Percentiles rank a stretch among this genome's conserved stretches.
Conservation (phyloP, 1,140 invertebrate species). For the Drosophila serrata region DNA sequence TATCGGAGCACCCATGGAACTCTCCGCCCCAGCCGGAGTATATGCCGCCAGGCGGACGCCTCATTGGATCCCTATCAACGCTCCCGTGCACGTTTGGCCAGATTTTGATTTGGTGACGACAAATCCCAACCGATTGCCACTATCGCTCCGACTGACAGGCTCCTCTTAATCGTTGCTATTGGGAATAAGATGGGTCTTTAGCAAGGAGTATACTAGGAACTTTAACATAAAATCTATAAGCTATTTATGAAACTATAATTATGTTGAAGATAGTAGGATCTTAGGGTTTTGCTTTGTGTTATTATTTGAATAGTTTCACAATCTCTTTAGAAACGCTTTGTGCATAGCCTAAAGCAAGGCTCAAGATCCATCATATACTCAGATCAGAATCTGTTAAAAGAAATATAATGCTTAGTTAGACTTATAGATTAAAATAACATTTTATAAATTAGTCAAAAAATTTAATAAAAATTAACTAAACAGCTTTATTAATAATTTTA, state of each 20-base stretch:
- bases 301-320: no score
- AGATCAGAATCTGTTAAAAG: no score
- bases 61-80: conserved; percentile 64
- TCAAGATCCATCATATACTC: no score
- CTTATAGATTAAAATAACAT: no score
- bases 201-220: background rate
- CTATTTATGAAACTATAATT: background rate
- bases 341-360: background rate
- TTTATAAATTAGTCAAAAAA: background rate
- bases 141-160: conserved; percentile 20
- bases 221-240: background rate
- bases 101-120: conserved; percentile 50
- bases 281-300: no score
- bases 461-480: background rate
- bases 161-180: conserved; percentile 5
- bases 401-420: no score
- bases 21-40: conserved; percentile 24
- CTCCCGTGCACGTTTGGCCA: conserved; percentile 46
- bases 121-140: conserved; percentile 45
- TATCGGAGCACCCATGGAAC: conserved; percentile 55
- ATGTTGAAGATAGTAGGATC: background rate
- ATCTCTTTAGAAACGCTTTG: no score
- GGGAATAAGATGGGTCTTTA: background rate
- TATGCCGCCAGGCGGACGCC: conserved; percentile 19
- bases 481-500: background rate